A percentile compares a stretch with the other conserved stretches of the same genome.
phyloP scores from a whole-genome alignment of 2,113 vertebrate genomes.

The Cavia porcellus region DNA sequence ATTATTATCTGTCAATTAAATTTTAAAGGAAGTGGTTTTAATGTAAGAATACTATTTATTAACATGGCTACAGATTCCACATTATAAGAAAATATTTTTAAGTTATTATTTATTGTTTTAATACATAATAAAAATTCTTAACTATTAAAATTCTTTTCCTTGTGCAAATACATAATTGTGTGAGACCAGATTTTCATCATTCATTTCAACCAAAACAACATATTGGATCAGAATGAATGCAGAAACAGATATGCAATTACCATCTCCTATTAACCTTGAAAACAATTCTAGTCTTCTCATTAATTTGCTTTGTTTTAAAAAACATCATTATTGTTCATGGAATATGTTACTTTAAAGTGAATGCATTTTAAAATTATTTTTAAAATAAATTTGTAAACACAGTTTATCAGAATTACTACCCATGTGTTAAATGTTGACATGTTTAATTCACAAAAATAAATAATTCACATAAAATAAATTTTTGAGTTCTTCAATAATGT shows the following conservation, averaged over 20 bases:
- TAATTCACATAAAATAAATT: slow-evolving; percentile 6
- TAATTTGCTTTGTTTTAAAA: neutral
- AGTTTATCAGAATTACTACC: neutral
- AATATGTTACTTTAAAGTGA: neutral
- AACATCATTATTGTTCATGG: neutral
- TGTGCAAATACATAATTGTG: neutral
- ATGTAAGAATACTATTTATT: neutral
- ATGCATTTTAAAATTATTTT: neutral
- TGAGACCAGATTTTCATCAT: neutral
- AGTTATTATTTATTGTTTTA: neutral
- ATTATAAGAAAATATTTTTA: neutral
- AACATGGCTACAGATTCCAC: neutral
- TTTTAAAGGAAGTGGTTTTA: neutral
- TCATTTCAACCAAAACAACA: neutral
- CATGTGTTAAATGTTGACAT: neutral
- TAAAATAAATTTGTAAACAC: neutral
- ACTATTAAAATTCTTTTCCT: neutral
- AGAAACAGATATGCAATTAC: neutral
- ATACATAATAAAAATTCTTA: neutral
- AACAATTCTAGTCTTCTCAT: neutral
- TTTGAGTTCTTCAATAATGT: neutral
- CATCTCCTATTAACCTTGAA: neutral
- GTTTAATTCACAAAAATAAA: slow-evolving; percentile 14
- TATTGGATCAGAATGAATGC: neutral
- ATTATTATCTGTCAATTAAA: neutral